Base-by-base conservation (phyloP, 2,888 invertebrate genomes). In the Epinotia nisella region DNA sequence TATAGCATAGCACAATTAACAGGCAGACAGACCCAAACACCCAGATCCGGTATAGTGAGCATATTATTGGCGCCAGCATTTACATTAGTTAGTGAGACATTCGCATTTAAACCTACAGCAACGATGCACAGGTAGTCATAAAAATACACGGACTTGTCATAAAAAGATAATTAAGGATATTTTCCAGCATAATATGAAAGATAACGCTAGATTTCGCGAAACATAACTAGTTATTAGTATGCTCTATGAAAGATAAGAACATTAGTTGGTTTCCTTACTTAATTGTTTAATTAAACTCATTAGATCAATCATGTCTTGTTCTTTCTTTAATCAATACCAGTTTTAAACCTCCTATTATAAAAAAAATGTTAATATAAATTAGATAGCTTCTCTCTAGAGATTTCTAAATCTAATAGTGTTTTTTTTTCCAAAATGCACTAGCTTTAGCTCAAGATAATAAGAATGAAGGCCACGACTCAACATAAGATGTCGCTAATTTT, bases 21-120 rank as follows among this genome's bases (percentile, higher is more conserved):
- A 71, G 24, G 65, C 65, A 68, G 67, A 58, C 71, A 45, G 71
- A 66, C 71, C 71, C 71, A 53, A 67, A 56, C 71, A 72, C 71
- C 60, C 66, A 60, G 72, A 62, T 56, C 66, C 61, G 61, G 61
- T 61, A 72, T 56, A 61, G 41, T 62, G n/a, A 56, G 55, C 56
- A 59, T 58, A 59, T 70, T 55, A 62, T 51, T 65, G 70, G 64
- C 70, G 70, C 70, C 70, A 51, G n/a, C 58, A 64, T 65, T 71
- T 39, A 65, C 64, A 39, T 71, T 55, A 56, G 67, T 68, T 67
- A 64, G 45, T 19, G 56, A 70, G 70, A 55, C 49, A 70, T 70
- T 70, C 56, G 17, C 64, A 56, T 62, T 70, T 62, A 51, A 65
- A 65, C 70, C 35, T 58, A 64, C 64, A 59, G 35, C 35, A 70